Evolutionary conservation across 2,888 invertebrate species (phyloP).

Genomic region (Standfussiana lucernea): DNA sequence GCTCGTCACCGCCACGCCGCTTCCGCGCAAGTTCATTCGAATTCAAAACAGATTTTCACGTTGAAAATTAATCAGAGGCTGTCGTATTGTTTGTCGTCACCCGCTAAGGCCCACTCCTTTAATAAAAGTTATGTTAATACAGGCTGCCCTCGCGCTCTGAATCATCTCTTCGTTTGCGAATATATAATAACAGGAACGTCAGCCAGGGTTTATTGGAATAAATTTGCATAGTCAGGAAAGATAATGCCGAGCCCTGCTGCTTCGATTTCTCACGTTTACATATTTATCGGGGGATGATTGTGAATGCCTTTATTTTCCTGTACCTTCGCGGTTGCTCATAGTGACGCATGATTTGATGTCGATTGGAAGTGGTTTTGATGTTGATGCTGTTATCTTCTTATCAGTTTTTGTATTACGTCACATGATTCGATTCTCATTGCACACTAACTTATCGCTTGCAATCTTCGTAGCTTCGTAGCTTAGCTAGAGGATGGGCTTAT

Average conservation of each 20-base stretch:
- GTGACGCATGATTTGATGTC: constrained; percentile 50
- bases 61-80: constrained; percentile 87
- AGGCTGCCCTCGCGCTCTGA: constrained; percentile 84
- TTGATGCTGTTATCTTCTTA: constrained; percentile 7
- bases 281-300: constrained; percentile 88
- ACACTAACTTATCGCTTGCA: background rate
- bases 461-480: background rate
- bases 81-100: constrained; percentile 85
- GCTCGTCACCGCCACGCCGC: constrained; percentile 45
- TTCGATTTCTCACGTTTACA: constrained; percentile 88
- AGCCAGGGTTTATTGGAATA: constrained; percentile 89
- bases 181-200: constrained; percentile 89
- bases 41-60: constrained; percentile 88
- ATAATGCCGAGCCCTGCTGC: constrained; percentile 81
- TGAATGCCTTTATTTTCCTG: constrained; percentile 70
- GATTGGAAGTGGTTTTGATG: constrained; percentile 30
- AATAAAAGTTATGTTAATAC: constrained; percentile 90
- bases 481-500: background rate
- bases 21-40: constrained; percentile 76
- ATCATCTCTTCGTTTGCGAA: constrained; percentile 90
- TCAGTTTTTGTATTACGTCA: constrained; percentile 1
- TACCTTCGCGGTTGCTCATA: constrained; percentile 69
- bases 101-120: constrained; percentile 84
- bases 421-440: background rate
- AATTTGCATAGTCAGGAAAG: constrained; percentile 89